Evolutionary conservation across 1,140 invertebrate genomes (phyloP), one percentile per base, ranked within the genome.

Genomic region (Procambarus virginalis): DNA sequence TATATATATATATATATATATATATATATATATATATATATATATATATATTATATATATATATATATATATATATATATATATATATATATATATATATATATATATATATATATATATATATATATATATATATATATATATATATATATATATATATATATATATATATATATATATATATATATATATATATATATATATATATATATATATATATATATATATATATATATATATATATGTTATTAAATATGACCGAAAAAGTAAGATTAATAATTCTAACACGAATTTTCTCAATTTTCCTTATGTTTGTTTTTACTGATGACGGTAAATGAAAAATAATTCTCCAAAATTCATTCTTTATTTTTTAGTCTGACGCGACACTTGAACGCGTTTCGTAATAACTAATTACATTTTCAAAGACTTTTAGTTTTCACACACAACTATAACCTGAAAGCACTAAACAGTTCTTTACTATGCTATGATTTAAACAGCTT

Each of bases 1-100:
- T 76, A 76, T 76, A 76, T 76, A 76, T 76, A 76, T 22, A 76
- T 22, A 76, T 22, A 76, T 2, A n/a, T 76, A 76, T 22, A 55
- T 55, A 55, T 55, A 55, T 55, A 55, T 55, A 10, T 55, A 55
- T 64, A 64, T 64, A 64, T 64, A 64, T 64, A 64, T 64, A 64
- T 64, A 64, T 64, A 64, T 64, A 64, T 64, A 64, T 64, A 64
- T 20, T 14, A 10, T 64, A 64, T 64, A 64, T 64, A 64, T 64
- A 64, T 64, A 76, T 55, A 64, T 64, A 64, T 64, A 64, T 64
- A 64, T 64, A 64, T 64, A 64, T 64, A 64, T 64, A 64, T 64
- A 64, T 64, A 64, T 64, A 64, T 64, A 64, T 64, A 64, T 64
- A 64, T 64, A 64, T 64, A 64, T 64, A 64, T 64, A 64, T 64